These are phyloP conservation scores for Sceliomorpha sp. DNA, from an alignment of 2,888 invertebrate species.

Conservation along the genomic window DNA sequence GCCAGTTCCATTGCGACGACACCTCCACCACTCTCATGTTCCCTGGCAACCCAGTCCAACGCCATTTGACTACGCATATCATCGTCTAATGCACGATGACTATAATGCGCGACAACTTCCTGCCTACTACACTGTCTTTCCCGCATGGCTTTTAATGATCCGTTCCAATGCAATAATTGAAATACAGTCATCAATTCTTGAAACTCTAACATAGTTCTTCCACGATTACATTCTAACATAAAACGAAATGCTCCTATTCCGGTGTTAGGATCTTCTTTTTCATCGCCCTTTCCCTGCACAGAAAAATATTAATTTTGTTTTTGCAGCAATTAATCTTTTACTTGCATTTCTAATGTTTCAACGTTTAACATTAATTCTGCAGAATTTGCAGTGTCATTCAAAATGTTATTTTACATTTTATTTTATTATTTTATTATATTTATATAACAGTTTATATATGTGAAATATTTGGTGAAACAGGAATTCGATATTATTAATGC, in stretches of 20 bases:
- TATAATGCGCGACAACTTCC: slow-evolving; percentile 96
- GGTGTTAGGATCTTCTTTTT: slow-evolving; percentile 84
- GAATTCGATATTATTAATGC: too few species aligned
- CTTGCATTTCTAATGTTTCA: too few species aligned
- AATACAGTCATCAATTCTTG: slow-evolving; percentile 99
- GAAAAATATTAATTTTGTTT: too few species aligned
- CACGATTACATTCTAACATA: slow-evolving; percentile 85
- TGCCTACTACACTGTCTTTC: slow-evolving; percentile 96
- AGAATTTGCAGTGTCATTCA: too few species aligned
- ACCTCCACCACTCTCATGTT: slow-evolving; percentile 85
- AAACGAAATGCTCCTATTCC: slow-evolving; percentile 87
- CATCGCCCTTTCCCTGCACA: slow-evolving; percentile 84
- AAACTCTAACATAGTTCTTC: slow-evolving; percentile 96
- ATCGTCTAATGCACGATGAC: slow-evolving; percentile 94
- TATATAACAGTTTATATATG: too few species aligned
- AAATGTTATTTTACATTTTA: too few species aligned
- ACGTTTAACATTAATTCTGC: too few species aligned
- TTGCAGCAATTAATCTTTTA: too few species aligned
- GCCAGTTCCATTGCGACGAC: slow-evolving; percentile 90
- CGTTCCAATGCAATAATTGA: slow-evolving; percentile 97
- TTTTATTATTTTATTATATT: too few species aligned
- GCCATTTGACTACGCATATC: slow-evolving; percentile 98
- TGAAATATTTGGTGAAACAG: too few species aligned
- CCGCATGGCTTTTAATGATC: slow-evolving; percentile 96
- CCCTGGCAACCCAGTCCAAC: slow-evolving; percentile 94